These are phyloP conservation scores for Lasioglossum pauxillum DNA, from an alignment of 2,888 invertebrate species.

Conservation along the genomic window DNA sequence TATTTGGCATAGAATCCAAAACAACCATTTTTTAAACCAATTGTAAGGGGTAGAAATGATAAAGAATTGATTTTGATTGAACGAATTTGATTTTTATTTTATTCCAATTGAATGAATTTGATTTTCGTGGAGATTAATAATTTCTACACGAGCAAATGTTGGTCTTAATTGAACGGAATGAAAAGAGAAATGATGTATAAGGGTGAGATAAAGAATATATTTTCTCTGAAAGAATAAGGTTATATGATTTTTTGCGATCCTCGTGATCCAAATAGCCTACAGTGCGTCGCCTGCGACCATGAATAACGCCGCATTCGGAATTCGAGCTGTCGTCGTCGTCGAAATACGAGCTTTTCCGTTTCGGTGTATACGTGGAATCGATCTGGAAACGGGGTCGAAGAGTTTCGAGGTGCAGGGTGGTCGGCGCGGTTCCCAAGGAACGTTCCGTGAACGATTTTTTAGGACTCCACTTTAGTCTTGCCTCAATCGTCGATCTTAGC, in stretches of 20 bases:
- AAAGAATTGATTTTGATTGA: too few species aligned
- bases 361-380: conserved; percentile 5
- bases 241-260: neutral
- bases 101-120: too few species aligned
- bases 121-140: too few species aligned
- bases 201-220: neutral
- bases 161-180: too few species aligned
- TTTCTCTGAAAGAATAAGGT: neutral
- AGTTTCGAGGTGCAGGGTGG: conserved; percentile 6
- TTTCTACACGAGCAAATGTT: too few species aligned
- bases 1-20: too few species aligned
- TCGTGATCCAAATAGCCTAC: neutral
- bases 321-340: conserved; percentile 6
- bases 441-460: neutral
- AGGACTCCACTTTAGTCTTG: neutral
- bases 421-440: neutral
- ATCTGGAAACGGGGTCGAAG: conserved; percentile 7
- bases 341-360: conserved; percentile 4
- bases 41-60: too few species aligned
- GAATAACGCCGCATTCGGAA: neutral
- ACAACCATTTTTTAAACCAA: too few species aligned
- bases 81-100: too few species aligned
- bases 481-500: neutral
- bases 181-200: too few species aligned
- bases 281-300: neutral